phyloP scores from a whole-genome alignment of 2,888 invertebrate species.

The Eretmocerus hayati region DNA sequence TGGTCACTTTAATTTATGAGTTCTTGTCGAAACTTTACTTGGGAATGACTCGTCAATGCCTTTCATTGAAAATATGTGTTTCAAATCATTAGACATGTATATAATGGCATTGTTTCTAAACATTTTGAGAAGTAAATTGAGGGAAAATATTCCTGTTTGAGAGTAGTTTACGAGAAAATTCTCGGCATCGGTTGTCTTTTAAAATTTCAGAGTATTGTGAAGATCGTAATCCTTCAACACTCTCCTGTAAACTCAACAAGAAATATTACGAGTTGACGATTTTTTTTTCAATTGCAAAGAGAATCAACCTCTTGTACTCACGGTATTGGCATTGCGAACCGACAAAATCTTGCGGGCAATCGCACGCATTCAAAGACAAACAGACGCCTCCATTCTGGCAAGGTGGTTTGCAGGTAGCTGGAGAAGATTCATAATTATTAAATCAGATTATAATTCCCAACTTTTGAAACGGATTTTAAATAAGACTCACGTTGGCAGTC shows the following conservation, averaged over 20 bases:
- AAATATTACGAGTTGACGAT: too few relatives aligned
- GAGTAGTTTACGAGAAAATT: too few relatives aligned
- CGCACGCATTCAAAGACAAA: slow-evolving; percentile 67
- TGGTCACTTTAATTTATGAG: background rate
- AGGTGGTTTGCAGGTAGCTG: slow-evolving; percentile 61
- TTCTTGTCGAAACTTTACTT: background rate
- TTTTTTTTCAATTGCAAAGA: too few relatives aligned
- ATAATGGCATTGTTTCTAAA: too few relatives aligned
- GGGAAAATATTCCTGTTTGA: too few relatives aligned
- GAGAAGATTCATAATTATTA: slow-evolving; percentile 23
- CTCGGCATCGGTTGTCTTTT: too few relatives aligned
- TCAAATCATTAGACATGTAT: background rate
- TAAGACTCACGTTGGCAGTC: slow-evolving; percentile 57
- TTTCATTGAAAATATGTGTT: too few relatives aligned
- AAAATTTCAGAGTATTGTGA: too few relatives aligned
- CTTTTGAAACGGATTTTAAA: background rate
- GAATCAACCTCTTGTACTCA: slow-evolving; percentile 44
- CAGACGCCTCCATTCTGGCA: slow-evolving; percentile 81
- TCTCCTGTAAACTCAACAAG: too few relatives aligned
- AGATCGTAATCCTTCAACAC: too few relatives aligned
- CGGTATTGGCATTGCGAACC: slow-evolving; percentile 69
- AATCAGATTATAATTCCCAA: background rate
- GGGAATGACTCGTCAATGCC: background rate
- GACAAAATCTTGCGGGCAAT: slow-evolving; percentile 65
- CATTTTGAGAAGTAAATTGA: too few relatives aligned